phyloP scores from a whole-genome alignment of 2,113 vertebrate genomes.

The Bujurquina vittata region DNA sequence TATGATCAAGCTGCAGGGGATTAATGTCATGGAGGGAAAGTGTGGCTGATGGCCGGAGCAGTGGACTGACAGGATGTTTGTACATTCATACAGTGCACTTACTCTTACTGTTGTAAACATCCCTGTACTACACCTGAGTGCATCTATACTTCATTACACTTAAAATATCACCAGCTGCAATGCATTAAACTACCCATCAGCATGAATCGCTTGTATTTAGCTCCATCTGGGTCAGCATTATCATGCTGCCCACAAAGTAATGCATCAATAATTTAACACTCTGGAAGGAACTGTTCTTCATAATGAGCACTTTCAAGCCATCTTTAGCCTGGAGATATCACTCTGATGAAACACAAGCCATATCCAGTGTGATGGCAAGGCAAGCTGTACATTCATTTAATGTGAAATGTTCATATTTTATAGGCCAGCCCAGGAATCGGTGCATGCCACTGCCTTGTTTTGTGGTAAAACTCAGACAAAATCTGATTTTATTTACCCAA shows the following conservation, averaged over 20 bases:
- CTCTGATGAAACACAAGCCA: not conserved
- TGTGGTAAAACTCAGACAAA: not conserved
- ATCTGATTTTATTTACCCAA: not conserved
- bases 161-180: not conserved
- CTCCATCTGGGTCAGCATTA: slow-evolving; percentile 2
- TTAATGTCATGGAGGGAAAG: slow-evolving; percentile 50
- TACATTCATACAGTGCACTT: not conserved
- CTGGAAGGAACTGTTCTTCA: not conserved
- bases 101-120: not conserved
- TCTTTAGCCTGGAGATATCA: not conserved
- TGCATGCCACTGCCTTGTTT: not conserved
- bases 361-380: not conserved
- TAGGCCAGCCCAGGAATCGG: not conserved
- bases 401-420: not conserved
- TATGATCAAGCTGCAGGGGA: slow-evolving; percentile 56
- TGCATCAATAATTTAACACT: slow-evolving; percentile 5
- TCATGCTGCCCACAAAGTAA: slow-evolving; percentile 12
- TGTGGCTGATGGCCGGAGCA: slow-evolving; percentile 41
- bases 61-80: slow-evolving; percentile 10
- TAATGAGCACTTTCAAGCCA: slow-evolving; percentile 2
- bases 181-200: not conserved
- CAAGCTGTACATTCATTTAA: not conserved
- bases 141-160: not conserved
- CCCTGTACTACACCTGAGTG: not conserved
- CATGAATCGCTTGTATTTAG: not conserved